These are phyloP conservation scores for Cryptomyrus ogoouensis DNA, from an alignment of 2,113 vertebrate genomes.

Conservation along the genomic window DNA sequence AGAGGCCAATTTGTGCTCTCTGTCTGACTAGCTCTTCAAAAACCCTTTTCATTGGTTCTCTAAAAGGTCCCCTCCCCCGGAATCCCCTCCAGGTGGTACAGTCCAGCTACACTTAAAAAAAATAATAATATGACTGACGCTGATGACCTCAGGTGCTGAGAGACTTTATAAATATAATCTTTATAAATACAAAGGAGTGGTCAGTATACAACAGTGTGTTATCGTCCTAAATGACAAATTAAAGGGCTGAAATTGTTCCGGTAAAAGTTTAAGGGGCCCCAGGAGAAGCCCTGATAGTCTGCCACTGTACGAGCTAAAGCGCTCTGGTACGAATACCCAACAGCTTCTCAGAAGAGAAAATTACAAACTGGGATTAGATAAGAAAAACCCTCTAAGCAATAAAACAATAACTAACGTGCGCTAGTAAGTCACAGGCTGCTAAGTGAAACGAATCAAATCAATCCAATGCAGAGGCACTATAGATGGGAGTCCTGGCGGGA, in stretches of 20 bases:
- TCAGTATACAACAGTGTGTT: background rate
- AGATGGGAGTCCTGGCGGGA: background rate
- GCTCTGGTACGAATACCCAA: background rate
- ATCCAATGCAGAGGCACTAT: background rate
- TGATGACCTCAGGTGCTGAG: conserved; percentile 3
- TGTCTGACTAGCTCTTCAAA: background rate
- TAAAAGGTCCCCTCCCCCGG: background rate
- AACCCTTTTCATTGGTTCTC: background rate
- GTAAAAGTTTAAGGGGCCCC: background rate
- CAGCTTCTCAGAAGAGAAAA: background rate
- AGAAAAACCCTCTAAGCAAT: background rate
- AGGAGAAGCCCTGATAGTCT: background rate
- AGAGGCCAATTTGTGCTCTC: background rate
- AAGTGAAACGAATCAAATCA: background rate
- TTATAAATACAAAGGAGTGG: conserved; percentile 8
- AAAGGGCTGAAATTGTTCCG: background rate
- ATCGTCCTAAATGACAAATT: background rate
- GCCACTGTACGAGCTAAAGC: background rate
- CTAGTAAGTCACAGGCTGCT: background rate
- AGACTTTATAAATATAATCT: conserved; percentile 4
- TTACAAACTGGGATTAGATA: background rate
- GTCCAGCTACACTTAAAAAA: background rate
- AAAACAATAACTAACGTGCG: background rate
- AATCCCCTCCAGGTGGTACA: background rate
- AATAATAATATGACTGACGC: background rate